Percentiles rank a stretch among this genome's conserved stretches.
phyloP scores from a whole-genome alignment of 1,140 invertebrate species.

The Drosophila repletoides region DNA sequence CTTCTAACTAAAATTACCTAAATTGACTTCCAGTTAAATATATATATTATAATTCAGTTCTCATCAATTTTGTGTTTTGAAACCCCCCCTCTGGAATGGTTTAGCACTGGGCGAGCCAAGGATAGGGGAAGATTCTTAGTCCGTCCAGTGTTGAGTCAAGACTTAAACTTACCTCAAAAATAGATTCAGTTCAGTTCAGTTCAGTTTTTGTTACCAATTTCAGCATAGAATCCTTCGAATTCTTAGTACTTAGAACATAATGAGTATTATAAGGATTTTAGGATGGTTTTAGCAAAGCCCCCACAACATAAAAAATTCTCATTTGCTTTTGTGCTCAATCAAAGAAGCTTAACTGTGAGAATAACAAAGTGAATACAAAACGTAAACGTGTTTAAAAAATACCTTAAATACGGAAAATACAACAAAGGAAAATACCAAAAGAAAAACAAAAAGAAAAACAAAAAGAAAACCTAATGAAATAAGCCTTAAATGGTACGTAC shows the following conservation, averaged over 20 bases:
- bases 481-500: slow-evolving; percentile 25
- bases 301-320: slow-evolving; percentile 58
- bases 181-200: background rate
- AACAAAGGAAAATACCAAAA: slow-evolving; percentile 27
- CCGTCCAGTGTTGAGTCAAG: slow-evolving; percentile 52
- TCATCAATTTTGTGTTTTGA: slow-evolving; percentile 1
- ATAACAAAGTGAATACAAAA: slow-evolving; percentile 68
- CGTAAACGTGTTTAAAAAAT: slow-evolving; percentile 43
- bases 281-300: slow-evolving; percentile 38
- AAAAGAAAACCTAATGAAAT: slow-evolving; percentile 29
- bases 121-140: slow-evolving; percentile 79
- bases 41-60: background rate
- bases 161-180: background rate
- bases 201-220: too few relatives aligned
- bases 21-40: slow-evolving; percentile 67
- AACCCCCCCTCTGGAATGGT: background rate
- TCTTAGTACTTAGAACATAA: slow-evolving; percentile 37
- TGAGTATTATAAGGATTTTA: slow-evolving; percentile 53
- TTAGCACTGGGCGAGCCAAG: slow-evolving; percentile 48
- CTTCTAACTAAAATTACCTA: slow-evolving; percentile 42
- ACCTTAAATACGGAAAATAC: slow-evolving; percentile 28
- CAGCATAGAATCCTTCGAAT: background rate
- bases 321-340: slow-evolving; percentile 81
- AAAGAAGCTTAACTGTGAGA: slow-evolving; percentile 82
- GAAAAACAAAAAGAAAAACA: slow-evolving; percentile 12